phyloP scores from a whole-genome alignment of 1,140 invertebrate genomes.

The Mactra quadrangularis region DNA sequence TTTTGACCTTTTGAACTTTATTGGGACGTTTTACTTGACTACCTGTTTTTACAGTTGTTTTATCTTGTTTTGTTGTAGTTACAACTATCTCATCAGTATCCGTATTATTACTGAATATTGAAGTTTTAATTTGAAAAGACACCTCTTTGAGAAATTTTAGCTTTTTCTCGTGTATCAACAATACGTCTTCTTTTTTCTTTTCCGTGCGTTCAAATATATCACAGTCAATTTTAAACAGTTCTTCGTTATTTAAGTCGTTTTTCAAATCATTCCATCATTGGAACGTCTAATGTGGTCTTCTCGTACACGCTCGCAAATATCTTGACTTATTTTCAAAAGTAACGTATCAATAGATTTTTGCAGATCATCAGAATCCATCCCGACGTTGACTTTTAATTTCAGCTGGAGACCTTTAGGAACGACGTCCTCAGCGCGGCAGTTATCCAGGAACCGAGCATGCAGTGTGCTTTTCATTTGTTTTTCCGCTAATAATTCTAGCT shows the following conservation, averaged over 20 bases:
- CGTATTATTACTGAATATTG: too few species aligned
- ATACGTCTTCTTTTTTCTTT: background rate
- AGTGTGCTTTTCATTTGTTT: slow-evolving; percentile 8
- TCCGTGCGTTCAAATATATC: background rate
- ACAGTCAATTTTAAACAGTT: background rate
- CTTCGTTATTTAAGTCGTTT: background rate
- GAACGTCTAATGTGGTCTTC: slow-evolving; percentile 11
- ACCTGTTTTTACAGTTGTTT: background rate
- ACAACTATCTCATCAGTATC: background rate
- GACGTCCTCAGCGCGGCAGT: background rate
- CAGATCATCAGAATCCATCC: background rate
- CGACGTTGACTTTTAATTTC: too few species aligned
- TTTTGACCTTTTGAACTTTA: background rate
- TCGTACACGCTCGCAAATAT: background rate
- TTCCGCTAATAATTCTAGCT: background rate
- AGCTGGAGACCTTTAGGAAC: background rate
- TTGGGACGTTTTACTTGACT: background rate
- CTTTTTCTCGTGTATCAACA: background rate
- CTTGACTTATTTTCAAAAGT: background rate
- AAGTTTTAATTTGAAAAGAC: too few species aligned
- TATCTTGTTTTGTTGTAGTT: background rate
- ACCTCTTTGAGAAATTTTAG: background rate
- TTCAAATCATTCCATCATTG: background rate
- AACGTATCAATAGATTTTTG: background rate
- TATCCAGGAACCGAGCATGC: background rate